Evolutionary conservation across 1,140 invertebrate genomes (phyloP), one percentile per base, ranked within the genome.

Genomic region (Drosophila tropicalis): DNA sequence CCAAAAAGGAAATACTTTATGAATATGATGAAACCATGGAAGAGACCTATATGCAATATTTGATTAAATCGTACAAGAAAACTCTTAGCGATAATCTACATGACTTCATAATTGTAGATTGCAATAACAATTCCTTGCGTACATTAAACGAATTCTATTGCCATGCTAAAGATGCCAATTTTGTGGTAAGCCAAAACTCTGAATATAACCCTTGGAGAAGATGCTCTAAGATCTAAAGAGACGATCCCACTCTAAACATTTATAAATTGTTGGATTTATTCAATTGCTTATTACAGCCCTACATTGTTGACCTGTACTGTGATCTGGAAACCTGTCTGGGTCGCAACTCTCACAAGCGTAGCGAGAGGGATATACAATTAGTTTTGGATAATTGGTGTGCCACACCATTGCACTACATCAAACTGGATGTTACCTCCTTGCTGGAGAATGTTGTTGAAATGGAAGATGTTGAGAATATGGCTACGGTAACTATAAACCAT

Each of bases 51-150:
- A 91, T 96, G 70, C 93, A 93, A 34, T 98, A 96, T 57, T 93
- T 99, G 36, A 93, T 96, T 34, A 98, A 98, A 93, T 96, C 97
- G 15, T 98, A 98, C 85, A 98, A 97, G 85, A 98, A 98, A 93
- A 98, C 96, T 22, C 94, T 99, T 6, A 96, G 95, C 40, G 97
- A 98, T 93, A 96, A 97, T 29, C 98, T 97, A 90, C 98, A 98
- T 91, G 95, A 96, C 60, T 98, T 99, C 91, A 96, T 99, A 67
- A 97, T 99, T 91, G 94, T 98, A 19, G 98, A 99, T 92, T 96
- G 96, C 83, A 94, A 97, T 4, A 97, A 98, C 91, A 96, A 98
- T 72, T 96, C 96, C 84, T 93, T 97, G 17, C 94, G 94, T 56
- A 94, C 95, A 77, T 98, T 98, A 91, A 96, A 97, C 76, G 96